These are phyloP conservation scores for Azemiops feae DNA, from an alignment of 2,113 vertebrate genomes.

Conservation along the genomic window DNA sequence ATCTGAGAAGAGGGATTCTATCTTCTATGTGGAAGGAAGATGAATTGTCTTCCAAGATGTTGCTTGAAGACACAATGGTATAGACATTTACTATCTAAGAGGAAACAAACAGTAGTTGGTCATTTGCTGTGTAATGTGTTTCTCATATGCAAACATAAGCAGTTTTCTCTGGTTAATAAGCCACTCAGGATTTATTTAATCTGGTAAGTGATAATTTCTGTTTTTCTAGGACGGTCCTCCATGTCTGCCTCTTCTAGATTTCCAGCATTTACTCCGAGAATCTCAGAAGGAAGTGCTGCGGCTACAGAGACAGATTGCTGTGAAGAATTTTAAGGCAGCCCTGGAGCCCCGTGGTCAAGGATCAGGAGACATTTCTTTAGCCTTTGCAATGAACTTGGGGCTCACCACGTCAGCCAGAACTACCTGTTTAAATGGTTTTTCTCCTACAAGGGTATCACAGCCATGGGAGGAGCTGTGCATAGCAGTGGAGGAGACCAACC, in stretches of 20 bases:
- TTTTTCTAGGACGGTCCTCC: slow-evolving; percentile 59
- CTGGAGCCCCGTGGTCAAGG: slow-evolving; percentile 18
- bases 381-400: accelerated
- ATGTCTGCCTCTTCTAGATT: slow-evolving; percentile 73
- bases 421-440: not conserved
- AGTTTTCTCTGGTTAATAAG: not conserved
- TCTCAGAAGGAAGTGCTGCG: slow-evolving; percentile 93
- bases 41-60: not conserved
- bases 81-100: not conserved
- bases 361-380: not conserved
- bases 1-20: not conserved
- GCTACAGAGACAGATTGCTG: slow-evolving; percentile 90
- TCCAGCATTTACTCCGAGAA: slow-evolving; percentile 85
- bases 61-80: not conserved
- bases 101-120: not conserved
- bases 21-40: not conserved
- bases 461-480: not conserved
- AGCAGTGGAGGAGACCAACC: not conserved
- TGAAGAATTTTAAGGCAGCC: slow-evolving; percentile 73
- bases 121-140: not conserved
- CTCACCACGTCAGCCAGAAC: accelerated
- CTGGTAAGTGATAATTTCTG: not conserved
- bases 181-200: not conserved
- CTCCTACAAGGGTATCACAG: accelerated
- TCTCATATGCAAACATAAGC: not conserved